Evolutionary conservation across 2,113 vertebrate species (phyloP), one percentile per base, ranked within the genome.

Genomic region (Sula dactylatra): DNA sequence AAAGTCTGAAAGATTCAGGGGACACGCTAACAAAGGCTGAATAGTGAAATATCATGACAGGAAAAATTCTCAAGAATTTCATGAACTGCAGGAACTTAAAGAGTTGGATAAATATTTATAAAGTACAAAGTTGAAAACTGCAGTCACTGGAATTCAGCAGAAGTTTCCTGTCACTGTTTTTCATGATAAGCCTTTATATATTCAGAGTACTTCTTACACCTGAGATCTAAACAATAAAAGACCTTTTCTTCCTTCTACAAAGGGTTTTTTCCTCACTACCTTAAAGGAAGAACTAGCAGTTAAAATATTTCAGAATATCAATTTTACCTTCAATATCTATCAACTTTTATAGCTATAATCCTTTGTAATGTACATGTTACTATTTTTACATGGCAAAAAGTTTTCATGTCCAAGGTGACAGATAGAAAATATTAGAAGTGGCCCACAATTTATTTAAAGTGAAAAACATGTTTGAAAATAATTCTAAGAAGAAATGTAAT

Each of bases 51-150:
- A 88, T 26, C 47, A 82, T 86, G 73, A 93, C 76, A 54, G 50
- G 40, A 79, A 93, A 93, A 86, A 88, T 66, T 78, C 71, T 94
- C 24, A 71, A 78, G 72, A 92, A 79, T 93, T 90, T 91, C 16
- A 89, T 80, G 92, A 89, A 79, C 29, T 55, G 49, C 16, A 92
- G 59, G 26, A 80, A 86, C 59, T 69, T 91, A 69, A 90, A 42
- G 58, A 82, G 40, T 31, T 87, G 64, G 42, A 96, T 95, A 97
- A 94, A 97, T 97, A 96, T 94, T 97, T 96, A 96, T 90, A 73
- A 95, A 91, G 62, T 79, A 82, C 70, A 52, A 88, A 92, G 65
- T 31, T 77, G 72, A 96, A 93, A 88, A 83, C 78, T 49, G 64
- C 62, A 96, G 80, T 94, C 72, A 65, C 64, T 82, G 49, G 70